These are phyloP conservation scores for Drosophila pegasa DNA, from an alignment of 2,888 invertebrate genomes.

Conservation along the genomic window DNA sequence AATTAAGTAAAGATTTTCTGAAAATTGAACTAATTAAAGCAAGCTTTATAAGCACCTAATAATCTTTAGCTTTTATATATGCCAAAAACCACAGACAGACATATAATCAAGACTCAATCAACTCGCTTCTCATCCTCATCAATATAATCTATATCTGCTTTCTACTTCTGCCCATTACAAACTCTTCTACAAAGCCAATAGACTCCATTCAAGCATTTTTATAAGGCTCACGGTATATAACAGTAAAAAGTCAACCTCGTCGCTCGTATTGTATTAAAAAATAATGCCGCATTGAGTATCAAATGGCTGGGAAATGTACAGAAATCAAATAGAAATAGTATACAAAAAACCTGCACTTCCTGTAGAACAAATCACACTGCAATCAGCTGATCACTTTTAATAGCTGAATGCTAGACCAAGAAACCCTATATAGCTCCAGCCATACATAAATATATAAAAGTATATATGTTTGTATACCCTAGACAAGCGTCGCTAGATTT, in stretches of 20 bases:
- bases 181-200: neutral
- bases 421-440: conserved; percentile 55
- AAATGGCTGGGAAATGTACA: conserved; percentile 8
- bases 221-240: neutral
- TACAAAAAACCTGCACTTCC: conserved; percentile 13
- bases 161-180: neutral
- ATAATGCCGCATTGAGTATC: conserved; percentile 12
- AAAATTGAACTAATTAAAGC: no score
- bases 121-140: neutral
- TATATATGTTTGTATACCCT: conserved; percentile 8
- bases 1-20: no score
- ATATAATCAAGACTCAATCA: neutral
- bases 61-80: neutral
- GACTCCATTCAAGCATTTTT: neutral
- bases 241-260: conserved; percentile 38
- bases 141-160: neutral
- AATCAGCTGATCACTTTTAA: conserved; percentile 26
- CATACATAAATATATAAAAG: conserved; percentile 13
- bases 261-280: conserved; percentile 33
- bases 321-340: neutral
- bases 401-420: conserved; percentile 43
- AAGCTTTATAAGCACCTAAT: neutral
- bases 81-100: neutral
- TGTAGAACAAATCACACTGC: conserved; percentile 2
- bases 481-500: conserved; percentile 41